A percentile compares a stretch with the other conserved stretches of the same genome.
These are phyloP conservation scores for Amblyopsis hoosieri DNA, from an alignment of 2,797 vertebrate genomes.

Conservation along the genomic window DNA sequence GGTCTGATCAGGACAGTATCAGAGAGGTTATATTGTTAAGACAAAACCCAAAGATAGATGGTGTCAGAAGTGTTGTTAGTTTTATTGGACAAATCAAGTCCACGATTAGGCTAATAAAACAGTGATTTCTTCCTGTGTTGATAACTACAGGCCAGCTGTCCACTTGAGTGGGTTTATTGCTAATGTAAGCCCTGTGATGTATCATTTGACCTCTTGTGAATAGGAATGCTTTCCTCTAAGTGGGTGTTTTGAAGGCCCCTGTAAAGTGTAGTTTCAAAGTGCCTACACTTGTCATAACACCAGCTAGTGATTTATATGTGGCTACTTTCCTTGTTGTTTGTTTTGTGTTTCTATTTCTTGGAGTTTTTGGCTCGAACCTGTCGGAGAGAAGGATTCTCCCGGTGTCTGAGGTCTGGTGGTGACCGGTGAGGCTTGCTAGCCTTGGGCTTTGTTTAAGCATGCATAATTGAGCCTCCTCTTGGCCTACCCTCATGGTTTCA, in stretches of 20 bases:
- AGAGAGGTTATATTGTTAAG: conserved; percentile 14
- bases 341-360: conserved; percentile 51
- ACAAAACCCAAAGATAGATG: conserved; percentile 2
- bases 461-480: conserved; percentile 83
- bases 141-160: conserved; percentile 28
- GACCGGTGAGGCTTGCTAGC: conserved; percentile 63
- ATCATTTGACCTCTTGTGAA: conserved; percentile 67
- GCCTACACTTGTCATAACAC: conserved; percentile 71
- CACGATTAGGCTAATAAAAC: conserved; percentile 14
- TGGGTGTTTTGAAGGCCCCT: conserved; percentile 56
- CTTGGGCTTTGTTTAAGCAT: conserved; percentile 80
- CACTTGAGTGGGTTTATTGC: conserved; percentile 66
- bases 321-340: conserved; percentile 23
- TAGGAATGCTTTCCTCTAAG: conserved; percentile 67
- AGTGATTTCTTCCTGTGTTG: conserved; percentile 21
- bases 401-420: too few relatives aligned
- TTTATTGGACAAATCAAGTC: conserved; percentile 41
- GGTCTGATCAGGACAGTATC: conserved; percentile 19
- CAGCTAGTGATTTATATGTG: conserved; percentile 60
- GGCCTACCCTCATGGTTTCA: conserved; percentile 81
- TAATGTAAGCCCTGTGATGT: conserved; percentile 58
- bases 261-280: conserved; percentile 65
- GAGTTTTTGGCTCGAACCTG: neutral
- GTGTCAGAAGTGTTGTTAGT: conserved; percentile 8
- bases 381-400: too few relatives aligned